Percentiles rank a stretch among this genome's conserved stretches.
These are phyloP conservation scores for Gavia stellata DNA, from an alignment of 2,113 vertebrate species.

Conservation along the genomic window DNA sequence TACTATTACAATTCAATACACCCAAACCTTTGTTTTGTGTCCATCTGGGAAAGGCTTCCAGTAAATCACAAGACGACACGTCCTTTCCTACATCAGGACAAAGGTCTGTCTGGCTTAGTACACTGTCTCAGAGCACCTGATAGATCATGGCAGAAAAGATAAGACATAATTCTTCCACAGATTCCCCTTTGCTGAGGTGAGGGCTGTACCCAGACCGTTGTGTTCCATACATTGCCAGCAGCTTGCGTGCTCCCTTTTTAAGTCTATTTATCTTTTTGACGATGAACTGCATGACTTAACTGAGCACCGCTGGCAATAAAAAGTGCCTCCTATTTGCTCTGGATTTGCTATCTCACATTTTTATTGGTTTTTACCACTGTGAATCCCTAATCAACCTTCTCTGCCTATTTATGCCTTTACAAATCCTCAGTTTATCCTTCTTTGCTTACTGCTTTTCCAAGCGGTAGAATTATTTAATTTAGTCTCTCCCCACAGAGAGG, in stretches of 20 bases:
- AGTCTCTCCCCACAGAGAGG: background rate
- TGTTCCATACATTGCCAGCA: accelerated
- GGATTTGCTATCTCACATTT: background rate
- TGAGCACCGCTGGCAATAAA: background rate
- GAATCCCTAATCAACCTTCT: background rate
- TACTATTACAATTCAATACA: background rate
- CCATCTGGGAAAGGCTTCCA: background rate
- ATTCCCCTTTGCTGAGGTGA: background rate
- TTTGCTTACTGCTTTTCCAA: background rate
- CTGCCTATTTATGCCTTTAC: background rate
- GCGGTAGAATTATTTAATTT: background rate
- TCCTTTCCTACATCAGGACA: background rate
- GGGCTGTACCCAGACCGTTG: background rate
- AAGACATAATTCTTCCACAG: background rate
- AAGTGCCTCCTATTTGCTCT: background rate
- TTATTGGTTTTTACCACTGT: background rate
- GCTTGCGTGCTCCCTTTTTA: accelerated
- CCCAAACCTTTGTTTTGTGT: background rate
- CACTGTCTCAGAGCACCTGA: accelerated
- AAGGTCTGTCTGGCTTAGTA: background rate
- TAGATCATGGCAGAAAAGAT: accelerated
- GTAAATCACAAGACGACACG: background rate
- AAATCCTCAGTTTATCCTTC: background rate
- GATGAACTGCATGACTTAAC: background rate
- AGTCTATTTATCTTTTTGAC: background rate